Evolutionary conservation across 2,888 invertebrate genomes (phyloP).

Genomic region (Amiota communis): DNA sequence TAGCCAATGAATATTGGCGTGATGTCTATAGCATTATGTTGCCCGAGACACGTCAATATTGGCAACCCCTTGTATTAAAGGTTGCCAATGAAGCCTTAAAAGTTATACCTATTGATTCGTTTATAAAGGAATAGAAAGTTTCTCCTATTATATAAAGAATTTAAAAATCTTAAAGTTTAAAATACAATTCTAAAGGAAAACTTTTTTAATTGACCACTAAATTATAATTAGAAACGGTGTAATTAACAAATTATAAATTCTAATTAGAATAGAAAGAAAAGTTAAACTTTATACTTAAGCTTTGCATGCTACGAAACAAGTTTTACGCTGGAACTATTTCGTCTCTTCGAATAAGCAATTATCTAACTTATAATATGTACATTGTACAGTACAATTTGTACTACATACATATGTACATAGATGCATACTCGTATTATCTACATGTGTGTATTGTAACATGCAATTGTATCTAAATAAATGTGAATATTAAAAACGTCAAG

Average conservation of each 20-base stretch:
- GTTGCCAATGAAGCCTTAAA: conserved; percentile 64
- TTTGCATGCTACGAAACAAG: conserved; percentile 7
- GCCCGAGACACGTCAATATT: conserved; percentile 72
- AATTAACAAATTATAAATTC: neutral
- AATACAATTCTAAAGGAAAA: too few relatives aligned
- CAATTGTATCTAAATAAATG: too few relatives aligned
- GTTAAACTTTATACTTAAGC: neutral
- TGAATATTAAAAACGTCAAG: too few relatives aligned
- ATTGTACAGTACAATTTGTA: too few relatives aligned
- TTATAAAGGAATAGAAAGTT: conserved; percentile 40
- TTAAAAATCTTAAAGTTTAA: too few relatives aligned
- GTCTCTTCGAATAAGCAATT: too few relatives aligned
- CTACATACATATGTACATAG: too few relatives aligned
- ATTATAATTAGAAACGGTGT: too few relatives aligned
- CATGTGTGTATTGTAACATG: too few relatives aligned
- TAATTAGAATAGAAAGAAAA: neutral
- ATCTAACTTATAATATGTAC: too few relatives aligned
- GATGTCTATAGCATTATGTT: conserved; percentile 75
- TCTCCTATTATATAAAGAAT: neutral
- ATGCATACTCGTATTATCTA: too few relatives aligned
- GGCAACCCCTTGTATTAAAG: conserved; percentile 67
- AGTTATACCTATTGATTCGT: conserved; percentile 68
- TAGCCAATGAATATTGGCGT: conserved; percentile 77
- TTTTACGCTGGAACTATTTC: conserved; percentile 8
- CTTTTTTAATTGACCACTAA: too few relatives aligned